Conservation (phyloP, 2,888 invertebrate species). For the Halictus quadricinctus region DNA sequence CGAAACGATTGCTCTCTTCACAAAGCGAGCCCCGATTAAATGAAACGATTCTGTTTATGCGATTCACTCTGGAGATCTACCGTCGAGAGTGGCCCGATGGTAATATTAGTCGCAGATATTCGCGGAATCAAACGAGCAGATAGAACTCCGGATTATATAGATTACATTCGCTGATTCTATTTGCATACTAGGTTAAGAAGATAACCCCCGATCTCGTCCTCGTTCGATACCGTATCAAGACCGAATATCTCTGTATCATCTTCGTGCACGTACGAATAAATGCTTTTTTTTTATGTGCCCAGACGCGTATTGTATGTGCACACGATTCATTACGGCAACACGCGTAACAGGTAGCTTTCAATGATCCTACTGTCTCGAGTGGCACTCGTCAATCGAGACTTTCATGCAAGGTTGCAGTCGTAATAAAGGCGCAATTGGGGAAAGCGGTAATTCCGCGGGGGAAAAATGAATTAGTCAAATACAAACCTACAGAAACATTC, state of each 20-base stretch:
- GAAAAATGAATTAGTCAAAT: neutral
- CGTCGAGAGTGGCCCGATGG: neutral
- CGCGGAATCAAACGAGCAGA: conserved; percentile 30
- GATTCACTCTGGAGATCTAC: neutral
- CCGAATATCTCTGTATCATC: neutral
- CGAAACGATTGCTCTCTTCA: neutral
- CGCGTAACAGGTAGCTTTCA: conserved; percentile 45
- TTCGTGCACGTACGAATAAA: neutral
- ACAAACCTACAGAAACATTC: no score
- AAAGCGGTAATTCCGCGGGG: neutral
- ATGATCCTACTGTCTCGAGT: conserved; percentile 19
- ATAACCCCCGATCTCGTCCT: conserved; percentile 1
- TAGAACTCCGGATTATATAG: conserved; percentile 39
- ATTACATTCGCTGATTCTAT: conserved; percentile 50
- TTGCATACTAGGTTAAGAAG: conserved; percentile 60
- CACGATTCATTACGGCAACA: conserved; percentile 7
- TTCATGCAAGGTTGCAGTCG: neutral
- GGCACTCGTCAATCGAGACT: neutral
- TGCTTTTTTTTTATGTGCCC: neutral
- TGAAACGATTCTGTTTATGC: neutral
- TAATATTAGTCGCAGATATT: conserved; percentile 17
- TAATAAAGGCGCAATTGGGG: neutral
- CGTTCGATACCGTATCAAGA: conserved; percentile 29
- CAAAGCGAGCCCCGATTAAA: neutral
- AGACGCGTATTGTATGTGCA: neutral